A percentile compares a stretch with the other conserved stretches of the same genome.
phyloP scores from a whole-genome alignment of 92 coral and sea anemone genomes.

The Epizoanthus illoricatus region DNA sequence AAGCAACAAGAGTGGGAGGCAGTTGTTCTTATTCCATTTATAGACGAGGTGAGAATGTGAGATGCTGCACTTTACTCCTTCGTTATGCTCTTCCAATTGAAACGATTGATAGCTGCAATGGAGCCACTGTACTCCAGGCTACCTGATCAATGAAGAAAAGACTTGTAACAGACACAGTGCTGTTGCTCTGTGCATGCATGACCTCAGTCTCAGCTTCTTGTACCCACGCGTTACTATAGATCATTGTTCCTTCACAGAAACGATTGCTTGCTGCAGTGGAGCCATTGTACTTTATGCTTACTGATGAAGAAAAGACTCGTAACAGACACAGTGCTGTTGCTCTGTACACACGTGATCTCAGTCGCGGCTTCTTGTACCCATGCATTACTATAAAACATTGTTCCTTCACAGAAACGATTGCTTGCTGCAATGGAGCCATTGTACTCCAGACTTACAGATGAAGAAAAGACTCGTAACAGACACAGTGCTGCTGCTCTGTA shows the following conservation, averaged over 20 bases:
- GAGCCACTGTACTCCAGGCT: constrained; percentile 59
- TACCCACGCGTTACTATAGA: constrained; percentile 33
- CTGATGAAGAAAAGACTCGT: too few species aligned
- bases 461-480: constrained; percentile 74
- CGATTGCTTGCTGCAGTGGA: too few species aligned
- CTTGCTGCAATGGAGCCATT: constrained; percentile 84
- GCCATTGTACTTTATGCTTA: too few species aligned
- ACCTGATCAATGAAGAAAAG: too few species aligned
- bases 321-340: too few species aligned
- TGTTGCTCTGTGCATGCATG: too few species aligned
- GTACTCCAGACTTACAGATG: constrained; percentile 71
- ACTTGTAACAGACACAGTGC: too few species aligned
- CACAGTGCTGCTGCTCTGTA: constrained; percentile 84
- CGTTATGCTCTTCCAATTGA: constrained; percentile 34
- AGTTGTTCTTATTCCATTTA: constrained; percentile 92
- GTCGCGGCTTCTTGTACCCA: too few species aligned
- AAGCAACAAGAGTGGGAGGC: constrained; percentile 99
- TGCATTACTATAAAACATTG: background rate
- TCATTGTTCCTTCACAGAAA: too few species aligned
- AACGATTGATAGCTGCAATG: constrained; percentile 82
- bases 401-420: constrained; percentile 61
- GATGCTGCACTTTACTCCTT: too few species aligned
- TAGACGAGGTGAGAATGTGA: constrained; percentile 74
- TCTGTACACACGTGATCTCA: too few species aligned
- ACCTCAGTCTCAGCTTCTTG: constrained; percentile 12